These are phyloP conservation scores for Drepana falcataria DNA, from an alignment of 2,888 invertebrate species.

Conservation along the genomic window DNA sequence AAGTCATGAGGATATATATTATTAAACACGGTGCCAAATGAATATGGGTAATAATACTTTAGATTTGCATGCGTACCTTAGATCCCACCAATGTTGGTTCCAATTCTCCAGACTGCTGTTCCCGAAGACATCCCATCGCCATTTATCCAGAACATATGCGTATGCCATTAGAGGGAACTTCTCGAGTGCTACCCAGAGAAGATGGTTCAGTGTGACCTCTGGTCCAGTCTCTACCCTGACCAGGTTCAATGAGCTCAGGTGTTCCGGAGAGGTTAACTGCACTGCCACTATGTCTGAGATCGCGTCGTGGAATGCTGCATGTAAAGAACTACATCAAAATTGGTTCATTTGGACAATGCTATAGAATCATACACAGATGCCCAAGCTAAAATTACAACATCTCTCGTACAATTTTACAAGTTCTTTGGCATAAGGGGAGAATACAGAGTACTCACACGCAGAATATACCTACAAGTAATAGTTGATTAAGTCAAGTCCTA, in stretches of 20 bases:
- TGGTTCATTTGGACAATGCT: too few species aligned
- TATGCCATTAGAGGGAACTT: slow-evolving; percentile 68
- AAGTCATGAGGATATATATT: too few species aligned
- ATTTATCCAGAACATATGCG: slow-evolving; percentile 64
- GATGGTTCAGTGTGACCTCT: slow-evolving; percentile 58
- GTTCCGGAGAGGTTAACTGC: slow-evolving; percentile 75
- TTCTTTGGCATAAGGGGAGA: too few species aligned
- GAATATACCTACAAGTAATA: too few species aligned
- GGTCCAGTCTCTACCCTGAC: slow-evolving; percentile 48
- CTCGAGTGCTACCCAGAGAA: slow-evolving; percentile 64
- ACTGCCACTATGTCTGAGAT: slow-evolving; percentile 81
- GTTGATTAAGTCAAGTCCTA: too few species aligned
- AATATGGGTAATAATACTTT: neutral
- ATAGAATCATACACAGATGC: too few species aligned
- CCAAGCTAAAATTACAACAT: too few species aligned
- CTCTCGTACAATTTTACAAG: too few species aligned
- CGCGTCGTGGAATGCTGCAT: slow-evolving; percentile 81
- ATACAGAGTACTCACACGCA: too few species aligned
- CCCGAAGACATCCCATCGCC: slow-evolving; percentile 68
- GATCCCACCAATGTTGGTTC: slow-evolving; percentile 71
- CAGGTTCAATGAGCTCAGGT: slow-evolving; percentile 63
- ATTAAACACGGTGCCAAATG: too few species aligned
- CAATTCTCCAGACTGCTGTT: slow-evolving; percentile 52
- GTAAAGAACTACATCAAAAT: too few species aligned
- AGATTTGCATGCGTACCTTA: slow-evolving; percentile 37